Evolutionary conservation across 2,113 vertebrate genomes (phyloP).

Genomic region (Silurus asotus): DNA sequence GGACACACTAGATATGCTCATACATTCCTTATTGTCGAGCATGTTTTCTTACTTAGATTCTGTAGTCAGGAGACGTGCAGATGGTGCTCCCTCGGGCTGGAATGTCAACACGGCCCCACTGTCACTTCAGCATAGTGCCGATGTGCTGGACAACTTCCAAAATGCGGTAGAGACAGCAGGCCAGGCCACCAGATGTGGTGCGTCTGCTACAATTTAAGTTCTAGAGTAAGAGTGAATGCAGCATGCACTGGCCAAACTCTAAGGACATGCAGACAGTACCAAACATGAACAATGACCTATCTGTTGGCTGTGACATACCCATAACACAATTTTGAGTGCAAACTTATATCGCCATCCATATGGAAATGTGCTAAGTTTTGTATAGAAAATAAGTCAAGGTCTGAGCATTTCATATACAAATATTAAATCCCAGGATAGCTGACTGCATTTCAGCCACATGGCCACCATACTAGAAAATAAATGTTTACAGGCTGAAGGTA

Average conservation of each 20-base stretch:
- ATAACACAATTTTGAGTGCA: not conserved
- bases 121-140: constrained; percentile 44
- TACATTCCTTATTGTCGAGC: not conserved
- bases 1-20: not conserved
- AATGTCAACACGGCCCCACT: constrained; percentile 45
- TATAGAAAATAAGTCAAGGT: not conserved
- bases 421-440: not conserved
- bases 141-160: constrained; percentile 61
- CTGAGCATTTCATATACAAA: not conserved
- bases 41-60: constrained; percentile 22
- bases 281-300: constrained; percentile 5
- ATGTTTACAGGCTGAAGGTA: not conserved
- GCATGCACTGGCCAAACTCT: not conserved
- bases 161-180: constrained; percentile 59
- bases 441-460: not conserved
- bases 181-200: constrained; percentile 69
- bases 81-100: constrained; percentile 48
- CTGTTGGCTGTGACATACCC: not conserved
- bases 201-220: constrained; percentile 48
- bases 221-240: constrained; percentile 10
- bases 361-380: not conserved
- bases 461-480: not conserved
- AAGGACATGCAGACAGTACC: constrained; percentile 14
- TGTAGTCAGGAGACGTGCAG: constrained; percentile 23
- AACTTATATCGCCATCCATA: not conserved